Evolutionary conservation across 2,888 invertebrate species (phyloP), one percentile per base, ranked within the genome.

Genomic region (Pristionchus mayeri): DNA sequence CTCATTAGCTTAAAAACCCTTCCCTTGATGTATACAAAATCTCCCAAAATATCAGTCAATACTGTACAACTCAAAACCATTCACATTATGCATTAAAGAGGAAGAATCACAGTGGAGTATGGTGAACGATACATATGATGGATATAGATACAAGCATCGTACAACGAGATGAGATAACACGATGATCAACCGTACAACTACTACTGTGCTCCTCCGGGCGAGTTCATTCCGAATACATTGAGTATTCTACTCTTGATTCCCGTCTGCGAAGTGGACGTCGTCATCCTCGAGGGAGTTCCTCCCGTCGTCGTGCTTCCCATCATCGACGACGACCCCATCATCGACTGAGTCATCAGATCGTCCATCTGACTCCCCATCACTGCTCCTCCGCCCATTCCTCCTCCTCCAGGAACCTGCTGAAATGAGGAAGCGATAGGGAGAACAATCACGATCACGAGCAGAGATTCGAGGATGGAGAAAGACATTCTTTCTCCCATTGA

Each of bases 171-270:
- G 21, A 54, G n/a, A 4, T 13, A 4, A 54, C 16, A 21, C 7
- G 4, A 54, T 54, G 13, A 21, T 30, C 30, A 27, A 60, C 60
- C 30, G 67, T 37, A 76, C 76, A 75, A 76, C 76, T 27, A 24
- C 21, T 3, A 75, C 40, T 11, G 2, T 11, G 18, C 24, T 27
- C 48, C 21, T 21, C 79, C 79, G n/a, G 79, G 79, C 18, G 54
- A 54, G n/a, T 79, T 79, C 57, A 89, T 71, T 27, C 90, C 90
- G 24, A 89, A 81, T 34, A 86, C 89, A 54, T 86, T 89, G 60
- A 90, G 57, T 9, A 90, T 52, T 18, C 88, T 71, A 18, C 78
- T 82, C 85, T 90, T 90, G 79, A 91, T 83, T 30, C 86, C 88
- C 57, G 79, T 80, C 21, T 85, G 80, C 0, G 89, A 87, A n/a